Evolutionary conservation across 2,797 vertebrate genomes (phyloP).

Genomic region (Pantherophis alleghaniensis): DNA sequence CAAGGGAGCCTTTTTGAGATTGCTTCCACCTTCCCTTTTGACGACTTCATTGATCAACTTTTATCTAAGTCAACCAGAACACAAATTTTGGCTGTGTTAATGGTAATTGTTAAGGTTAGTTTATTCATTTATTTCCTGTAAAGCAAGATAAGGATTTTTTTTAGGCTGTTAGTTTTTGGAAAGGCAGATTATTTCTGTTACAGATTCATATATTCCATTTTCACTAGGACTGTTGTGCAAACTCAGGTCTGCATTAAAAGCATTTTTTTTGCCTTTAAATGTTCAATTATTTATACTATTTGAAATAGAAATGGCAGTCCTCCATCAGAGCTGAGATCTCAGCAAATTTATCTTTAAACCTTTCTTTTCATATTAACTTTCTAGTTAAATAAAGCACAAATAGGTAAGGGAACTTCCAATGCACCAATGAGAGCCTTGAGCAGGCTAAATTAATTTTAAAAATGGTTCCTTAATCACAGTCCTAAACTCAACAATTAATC

Average conservation of each 20-base stretch:
- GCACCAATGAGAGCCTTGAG: background rate
- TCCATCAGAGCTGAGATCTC: background rate
- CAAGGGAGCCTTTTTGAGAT: background rate
- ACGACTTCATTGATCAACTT: background rate
- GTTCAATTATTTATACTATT: background rate
- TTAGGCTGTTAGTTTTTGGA: background rate
- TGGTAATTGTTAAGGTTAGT: background rate
- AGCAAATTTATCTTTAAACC: background rate
- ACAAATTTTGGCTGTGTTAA: background rate
- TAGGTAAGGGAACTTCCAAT: background rate
- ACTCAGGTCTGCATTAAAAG: background rate
- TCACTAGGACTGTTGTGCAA: background rate
- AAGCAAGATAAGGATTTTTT: background rate
- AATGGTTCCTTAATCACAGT: background rate
- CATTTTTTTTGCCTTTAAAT: background rate
- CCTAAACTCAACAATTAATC: background rate
- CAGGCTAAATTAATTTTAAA: background rate
- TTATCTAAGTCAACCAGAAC: background rate
- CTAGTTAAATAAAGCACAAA: background rate
- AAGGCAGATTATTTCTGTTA: background rate
- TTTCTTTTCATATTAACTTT: background rate
- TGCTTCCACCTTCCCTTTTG: background rate
- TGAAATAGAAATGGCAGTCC: background rate
- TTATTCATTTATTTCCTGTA: constrained; percentile 1
- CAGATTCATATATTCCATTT: background rate